Base-by-base conservation (phyloP, 2,888 invertebrate genomes). In the Limenitis camilla region DNA sequence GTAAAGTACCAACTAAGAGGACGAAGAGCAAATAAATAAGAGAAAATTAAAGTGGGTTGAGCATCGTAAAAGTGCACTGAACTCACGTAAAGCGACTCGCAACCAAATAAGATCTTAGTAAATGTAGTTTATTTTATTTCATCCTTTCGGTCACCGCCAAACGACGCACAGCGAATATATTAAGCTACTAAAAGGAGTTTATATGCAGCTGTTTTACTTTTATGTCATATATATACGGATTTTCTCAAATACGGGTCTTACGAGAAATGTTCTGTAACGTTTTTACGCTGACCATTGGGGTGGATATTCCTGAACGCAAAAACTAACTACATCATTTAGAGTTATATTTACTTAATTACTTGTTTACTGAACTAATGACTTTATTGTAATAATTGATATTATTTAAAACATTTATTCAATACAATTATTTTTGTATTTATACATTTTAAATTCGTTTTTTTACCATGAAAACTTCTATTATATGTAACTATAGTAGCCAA, bases 121-220 rank as follows among this genome's bases (percentile, higher is more conserved):
- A 43, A 49, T 38, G 31, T 50, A 47, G 47, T 43, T 43, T 56
- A 44, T 53, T 53, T 56, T 47, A 56, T 56, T 50, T 43, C 47
- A 44, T 40, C 32, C 46, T 43, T 52, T 47, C 41, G 53, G 56
- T 53, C 53, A 51, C 50, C 53, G 46, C 45, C 41, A 53, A 53
- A 55, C 47, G 50, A 47, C 50, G 46, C 42, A 47, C 36, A 35
- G 44, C 40, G 56, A 44, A 53, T 56, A 53, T 53, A 56, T 50
- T 50, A 47, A 49, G 31, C 43, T 42, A 52, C 52, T 48, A 47
- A 53, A 56, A 46, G 32, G 39, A 43, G 49, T 45, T 49, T 39
- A 45, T 45, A 45, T 45, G 42, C 35, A 19, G 19, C 48, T 49
- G 45, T 49, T 49, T 56, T 38, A 47, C 43, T 53, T 50, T 40